Conservation (phyloP, 1,140 invertebrate genomes). For the Drosophila takahashii region DNA sequence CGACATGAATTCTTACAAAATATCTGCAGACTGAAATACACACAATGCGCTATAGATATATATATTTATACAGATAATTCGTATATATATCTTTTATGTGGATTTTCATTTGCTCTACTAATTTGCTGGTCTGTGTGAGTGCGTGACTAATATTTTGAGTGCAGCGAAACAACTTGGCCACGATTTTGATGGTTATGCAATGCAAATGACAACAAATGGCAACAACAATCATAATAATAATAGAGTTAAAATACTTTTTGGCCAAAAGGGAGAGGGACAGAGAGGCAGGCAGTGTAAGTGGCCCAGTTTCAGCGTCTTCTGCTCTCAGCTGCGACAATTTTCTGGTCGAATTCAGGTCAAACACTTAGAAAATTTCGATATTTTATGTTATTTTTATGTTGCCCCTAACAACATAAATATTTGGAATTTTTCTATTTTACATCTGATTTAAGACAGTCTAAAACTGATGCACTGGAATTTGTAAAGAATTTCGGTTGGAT, state of each 20-base stretch:
- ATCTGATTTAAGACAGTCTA: slow-evolving; percentile 24
- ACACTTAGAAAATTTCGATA: slow-evolving; percentile 36
- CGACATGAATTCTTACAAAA: slow-evolving; percentile 81
- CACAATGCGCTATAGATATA: slow-evolving; percentile 40
- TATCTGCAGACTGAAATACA: slow-evolving; percentile 55
- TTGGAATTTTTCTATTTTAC: slow-evolving; percentile 14
- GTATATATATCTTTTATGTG: slow-evolving; percentile 46
- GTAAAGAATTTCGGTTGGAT: neutral
- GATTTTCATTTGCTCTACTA: slow-evolving; percentile 73
- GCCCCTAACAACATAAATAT: slow-evolving; percentile 22
- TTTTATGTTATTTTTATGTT: slow-evolving; percentile 39
- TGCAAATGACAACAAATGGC: slow-evolving; percentile 42
- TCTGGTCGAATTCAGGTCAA: slow-evolving; percentile 57
- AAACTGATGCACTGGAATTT: slow-evolving; percentile 9
- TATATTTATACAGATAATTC: slow-evolving; percentile 45
- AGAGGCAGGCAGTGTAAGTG: slow-evolving; percentile 50
- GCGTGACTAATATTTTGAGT: slow-evolving; percentile 78
- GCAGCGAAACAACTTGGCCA: slow-evolving; percentile 67
- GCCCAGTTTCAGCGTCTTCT: slow-evolving; percentile 50
- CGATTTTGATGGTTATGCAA: slow-evolving; percentile 72
- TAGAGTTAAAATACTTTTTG: slow-evolving; percentile 60
- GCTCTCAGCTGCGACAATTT: slow-evolving; percentile 60
- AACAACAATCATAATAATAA: slow-evolving; percentile 64
- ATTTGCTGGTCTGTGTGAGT: slow-evolving; percentile 68
- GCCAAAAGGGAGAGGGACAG: slow-evolving; percentile 12